phyloP scores from a whole-genome alignment of 2,113 vertebrate genomes.

The Poeciliopsis turrubarensis region DNA sequence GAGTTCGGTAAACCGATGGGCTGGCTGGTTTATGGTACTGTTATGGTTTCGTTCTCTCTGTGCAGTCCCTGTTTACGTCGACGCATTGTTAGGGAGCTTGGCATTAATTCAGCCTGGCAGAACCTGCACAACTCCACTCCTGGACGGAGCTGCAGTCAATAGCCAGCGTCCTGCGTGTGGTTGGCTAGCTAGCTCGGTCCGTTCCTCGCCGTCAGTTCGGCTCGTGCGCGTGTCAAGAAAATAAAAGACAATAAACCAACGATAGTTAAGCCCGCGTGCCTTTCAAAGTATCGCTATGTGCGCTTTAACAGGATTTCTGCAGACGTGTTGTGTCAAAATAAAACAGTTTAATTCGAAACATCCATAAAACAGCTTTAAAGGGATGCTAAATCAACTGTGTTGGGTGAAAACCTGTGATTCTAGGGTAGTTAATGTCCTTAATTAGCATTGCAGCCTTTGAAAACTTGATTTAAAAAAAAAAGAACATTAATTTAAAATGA shows the following conservation, averaged over 20 bases:
- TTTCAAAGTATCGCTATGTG: background rate
- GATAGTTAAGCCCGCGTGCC: background rate
- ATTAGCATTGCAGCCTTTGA: background rate
- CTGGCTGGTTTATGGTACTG: constrained; percentile 35
- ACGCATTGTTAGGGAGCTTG: background rate
- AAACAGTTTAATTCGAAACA: no score
- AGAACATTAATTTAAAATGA: no score
- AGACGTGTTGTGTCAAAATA: no score
- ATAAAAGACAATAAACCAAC: background rate
- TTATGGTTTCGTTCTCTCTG: constrained; percentile 32
- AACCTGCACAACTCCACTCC: no score
- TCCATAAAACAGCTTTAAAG: no score
- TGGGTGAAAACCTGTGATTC: background rate
- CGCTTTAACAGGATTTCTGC: no score
- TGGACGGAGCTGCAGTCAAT: background rate
- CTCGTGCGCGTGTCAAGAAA: background rate
- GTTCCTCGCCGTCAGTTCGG: background rate
- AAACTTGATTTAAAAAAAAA: background rate
- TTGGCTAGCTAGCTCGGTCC: background rate
- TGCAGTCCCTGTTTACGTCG: background rate
- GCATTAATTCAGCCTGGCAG: no score
- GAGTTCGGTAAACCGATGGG: background rate
- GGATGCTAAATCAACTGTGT: background rate
- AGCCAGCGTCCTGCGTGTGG: background rate
- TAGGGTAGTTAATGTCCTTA: background rate